phyloP scores from a whole-genome alignment of 2,888 invertebrate genomes.

The Diachrysia chrysitis region DNA sequence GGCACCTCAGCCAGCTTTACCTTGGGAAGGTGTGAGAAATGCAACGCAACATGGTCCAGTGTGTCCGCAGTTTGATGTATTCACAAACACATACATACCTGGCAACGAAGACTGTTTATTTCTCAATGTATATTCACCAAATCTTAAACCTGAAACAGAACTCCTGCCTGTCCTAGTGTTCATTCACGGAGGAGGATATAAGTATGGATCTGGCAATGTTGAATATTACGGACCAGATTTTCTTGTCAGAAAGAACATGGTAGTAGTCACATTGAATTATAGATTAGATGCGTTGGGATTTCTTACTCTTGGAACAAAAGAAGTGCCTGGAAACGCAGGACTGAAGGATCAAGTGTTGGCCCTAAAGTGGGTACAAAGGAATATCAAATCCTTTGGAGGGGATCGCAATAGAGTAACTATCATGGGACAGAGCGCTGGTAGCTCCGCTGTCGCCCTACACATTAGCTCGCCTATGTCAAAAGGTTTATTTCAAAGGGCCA shows the following conservation, averaged over 20 bases:
- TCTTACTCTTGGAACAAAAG: conserved; percentile 11
- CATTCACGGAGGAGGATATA: conserved; percentile 29
- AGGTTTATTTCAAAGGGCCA: conserved; percentile 25
- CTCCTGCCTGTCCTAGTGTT: conserved; percentile 22
- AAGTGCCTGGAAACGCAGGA: conserved; percentile 35
- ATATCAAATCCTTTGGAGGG: conserved; percentile 26
- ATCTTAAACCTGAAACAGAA: not conserved
- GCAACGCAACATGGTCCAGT: conserved; percentile 28
- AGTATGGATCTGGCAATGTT: conserved; percentile 29
- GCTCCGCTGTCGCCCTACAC: conserved; percentile 23
- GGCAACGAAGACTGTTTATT: conserved; percentile 36
- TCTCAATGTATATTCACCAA: conserved; percentile 26
- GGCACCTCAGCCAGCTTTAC: conserved; percentile 14
- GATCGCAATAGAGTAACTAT: conserved; percentile 27
- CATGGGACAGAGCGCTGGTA: conserved; percentile 28
- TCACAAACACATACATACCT: not conserved
- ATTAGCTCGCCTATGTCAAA: conserved; percentile 28
- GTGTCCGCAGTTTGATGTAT: conserved; percentile 23
- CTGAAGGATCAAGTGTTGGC: conserved; percentile 32
- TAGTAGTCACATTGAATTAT: conserved; percentile 27
- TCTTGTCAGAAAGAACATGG: conserved; percentile 3
- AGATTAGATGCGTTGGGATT: conserved; percentile 30
- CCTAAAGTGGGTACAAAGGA: conserved; percentile 26
- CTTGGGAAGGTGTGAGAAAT: conserved; percentile 24
- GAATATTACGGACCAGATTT: conserved; percentile 13